Evolutionary conservation across 1,140 invertebrate genomes (phyloP).

Genomic region (Artemia franciscana): DNA sequence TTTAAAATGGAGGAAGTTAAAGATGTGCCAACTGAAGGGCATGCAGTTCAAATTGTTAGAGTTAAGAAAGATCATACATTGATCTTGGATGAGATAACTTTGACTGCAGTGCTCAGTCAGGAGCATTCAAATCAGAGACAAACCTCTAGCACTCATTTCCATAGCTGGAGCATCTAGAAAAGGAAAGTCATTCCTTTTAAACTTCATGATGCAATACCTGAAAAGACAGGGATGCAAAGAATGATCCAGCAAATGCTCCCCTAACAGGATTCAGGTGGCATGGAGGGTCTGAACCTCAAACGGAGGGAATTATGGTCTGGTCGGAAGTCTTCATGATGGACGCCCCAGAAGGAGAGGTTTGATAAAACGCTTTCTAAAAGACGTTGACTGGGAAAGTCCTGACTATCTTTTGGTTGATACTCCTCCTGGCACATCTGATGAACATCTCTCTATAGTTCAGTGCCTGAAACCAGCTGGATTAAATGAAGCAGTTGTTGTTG

Average conservation of each 20-base stretch:
- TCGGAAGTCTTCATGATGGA: too few relatives aligned
- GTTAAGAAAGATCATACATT: slow-evolving; percentile 73
- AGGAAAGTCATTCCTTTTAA: slow-evolving; percentile 77
- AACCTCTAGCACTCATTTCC: slow-evolving; percentile 70
- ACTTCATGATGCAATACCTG: slow-evolving; percentile 80
- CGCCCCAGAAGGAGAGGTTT: too few relatives aligned
- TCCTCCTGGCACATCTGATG: slow-evolving; percentile 88
- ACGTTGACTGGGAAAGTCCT: slow-evolving; percentile 75
- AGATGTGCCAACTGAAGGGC: slow-evolving; percentile 13
- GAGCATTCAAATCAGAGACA: slow-evolving; percentile 49
- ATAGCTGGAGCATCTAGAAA: slow-evolving; percentile 93
- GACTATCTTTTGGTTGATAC: slow-evolving; percentile 90
- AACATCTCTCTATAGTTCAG: slow-evolving; percentile 88
- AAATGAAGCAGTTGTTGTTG: too few relatives aligned
- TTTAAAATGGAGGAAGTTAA: background rate
- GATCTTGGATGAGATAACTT: slow-evolving; percentile 62
- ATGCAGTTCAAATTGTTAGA: slow-evolving; percentile 56
- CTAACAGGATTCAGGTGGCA: too few relatives aligned
- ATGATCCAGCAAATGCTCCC: too few relatives aligned
- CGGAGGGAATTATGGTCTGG: too few relatives aligned
- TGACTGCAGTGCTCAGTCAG: slow-evolving; percentile 54
- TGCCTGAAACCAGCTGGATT: too few relatives aligned
- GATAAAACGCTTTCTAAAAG: slow-evolving; percentile 80
- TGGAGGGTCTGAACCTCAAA: too few relatives aligned
- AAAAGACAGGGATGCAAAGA: slow-evolving; percentile 30